These are phyloP conservation scores for Myrmecophaga tridactyla DNA, from an alignment of 2,113 vertebrate species.

Conservation along the genomic window DNA sequence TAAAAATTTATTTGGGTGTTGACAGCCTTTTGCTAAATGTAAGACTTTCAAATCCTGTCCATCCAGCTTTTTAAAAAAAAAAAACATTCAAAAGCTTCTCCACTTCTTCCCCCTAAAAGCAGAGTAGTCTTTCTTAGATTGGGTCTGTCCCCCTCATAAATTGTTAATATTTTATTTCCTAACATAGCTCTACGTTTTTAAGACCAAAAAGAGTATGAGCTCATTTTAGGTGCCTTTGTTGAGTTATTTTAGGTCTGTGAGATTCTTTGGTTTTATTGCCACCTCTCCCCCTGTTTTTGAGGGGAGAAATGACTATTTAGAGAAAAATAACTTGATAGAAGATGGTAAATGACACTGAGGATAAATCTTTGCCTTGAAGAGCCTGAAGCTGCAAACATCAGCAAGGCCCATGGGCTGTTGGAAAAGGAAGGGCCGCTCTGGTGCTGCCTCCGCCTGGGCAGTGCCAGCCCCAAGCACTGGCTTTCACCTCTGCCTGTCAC, in stretches of 20 bases:
- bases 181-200: background rate
- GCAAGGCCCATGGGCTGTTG: background rate
- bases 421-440: background rate
- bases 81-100: background rate
- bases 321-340: background rate
- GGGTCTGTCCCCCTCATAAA: background rate
- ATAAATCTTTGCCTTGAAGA: background rate
- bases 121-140: background rate
- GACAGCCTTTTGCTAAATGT: slow-evolving; percentile 58
- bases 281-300: background rate
- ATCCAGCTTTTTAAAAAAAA: background rate
- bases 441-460: background rate
- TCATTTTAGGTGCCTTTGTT: background rate
- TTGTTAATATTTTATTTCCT: slow-evolving; percentile 24
- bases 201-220: background rate
- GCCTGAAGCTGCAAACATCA: background rate
- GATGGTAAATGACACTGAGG: background rate
- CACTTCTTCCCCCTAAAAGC: background rate
- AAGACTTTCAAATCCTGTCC: slow-evolving; percentile 50
- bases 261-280: background rate
- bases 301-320: background rate
- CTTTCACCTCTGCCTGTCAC: background rate
- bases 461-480: background rate
- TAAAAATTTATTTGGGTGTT: slow-evolving; percentile 67
- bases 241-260: background rate